Conservation (phyloP, 2,113 vertebrate genomes). For the Zosterops borbonicus region DNA sequence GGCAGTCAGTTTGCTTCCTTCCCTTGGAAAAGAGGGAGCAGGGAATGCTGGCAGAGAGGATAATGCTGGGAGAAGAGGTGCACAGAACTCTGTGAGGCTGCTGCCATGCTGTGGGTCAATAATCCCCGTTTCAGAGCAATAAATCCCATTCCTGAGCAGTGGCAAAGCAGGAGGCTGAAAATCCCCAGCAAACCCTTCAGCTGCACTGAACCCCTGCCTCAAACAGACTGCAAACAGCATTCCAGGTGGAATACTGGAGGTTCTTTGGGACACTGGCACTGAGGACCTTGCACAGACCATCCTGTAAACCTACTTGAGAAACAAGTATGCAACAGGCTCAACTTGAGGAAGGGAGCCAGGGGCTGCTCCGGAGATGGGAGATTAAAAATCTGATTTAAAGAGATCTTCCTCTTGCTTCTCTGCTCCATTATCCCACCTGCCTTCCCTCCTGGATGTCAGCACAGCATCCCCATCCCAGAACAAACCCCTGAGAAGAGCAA, state of each 20-base stretch:
- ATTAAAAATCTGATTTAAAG: not conserved
- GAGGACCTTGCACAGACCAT: not conserved
- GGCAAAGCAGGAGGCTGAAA: not conserved
- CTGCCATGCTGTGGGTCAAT: accelerated
- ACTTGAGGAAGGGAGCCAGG: not conserved
- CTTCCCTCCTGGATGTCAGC: not conserved
- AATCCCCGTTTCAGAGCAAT: not conserved
- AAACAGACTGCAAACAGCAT: not conserved
- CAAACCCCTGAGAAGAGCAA: not conserved
- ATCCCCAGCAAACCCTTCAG: not conserved
- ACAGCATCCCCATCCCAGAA: not conserved
- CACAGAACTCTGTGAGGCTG: not conserved
- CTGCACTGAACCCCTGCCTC: not conserved
- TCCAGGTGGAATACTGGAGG: not conserved
- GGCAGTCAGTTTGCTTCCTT: not conserved
- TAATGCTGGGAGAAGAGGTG: not conserved
- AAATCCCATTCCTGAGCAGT: not conserved
- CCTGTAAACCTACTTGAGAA: too few relatives aligned
- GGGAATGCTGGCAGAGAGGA: not conserved
- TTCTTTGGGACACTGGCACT: not conserved
- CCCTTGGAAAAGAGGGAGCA: not conserved
- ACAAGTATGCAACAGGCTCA: not conserved
- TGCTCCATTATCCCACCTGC: not conserved
- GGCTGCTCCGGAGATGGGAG: not conserved
- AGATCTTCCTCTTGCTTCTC: not conserved